Evolutionary conservation across 2,797 vertebrate species (phyloP), one percentile per base, ranked within the genome.

Genomic region (Neosilurus mollespiculum): DNA sequence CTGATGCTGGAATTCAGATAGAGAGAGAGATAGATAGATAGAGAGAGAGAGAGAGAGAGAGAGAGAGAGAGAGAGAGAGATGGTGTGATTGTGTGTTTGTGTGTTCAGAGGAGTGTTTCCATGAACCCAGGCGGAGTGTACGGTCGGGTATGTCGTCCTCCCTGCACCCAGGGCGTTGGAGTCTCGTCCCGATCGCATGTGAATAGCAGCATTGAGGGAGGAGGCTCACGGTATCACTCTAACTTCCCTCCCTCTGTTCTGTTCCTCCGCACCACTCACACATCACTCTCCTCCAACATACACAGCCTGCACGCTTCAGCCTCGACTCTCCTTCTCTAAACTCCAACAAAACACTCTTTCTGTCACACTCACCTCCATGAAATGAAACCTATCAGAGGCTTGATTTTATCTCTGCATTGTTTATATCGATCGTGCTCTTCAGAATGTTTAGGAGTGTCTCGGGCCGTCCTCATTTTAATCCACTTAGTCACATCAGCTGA

Each of bases 51-150:
- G 54, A 4, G 18, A 7, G 67, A 22, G 67, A 18, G 34, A 2
- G 4, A 43, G 9, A 22, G 67, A 49, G 67, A 54, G 0, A 9
- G 53, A 9, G 53, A 54, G 9, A 9, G 54, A 51, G 69, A 53
- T 9, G n/a, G 14, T 80, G 24, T 53, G 70, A 59, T 34, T 58
- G 62, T 58, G 37, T 71, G 67, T 64, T 59, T 80, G 15, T 72
- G 81, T 56, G 66, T 24, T 83, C 34, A 20, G 37, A 79, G 30
- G 73, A 43, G 9, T 78, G 83, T 83, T 81, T 85, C 77, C 54
- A 78, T 34, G 78, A 56, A 24, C 56, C 56, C 7, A 30, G 53
- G 54, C 14, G n/a, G 58, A 65, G 43, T 80, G 79, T 78, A 67
- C 1, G 37, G 64, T 84, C 14, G 26, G 66, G 81, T 79, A 61